phyloP scores from a whole-genome alignment of 1,140 invertebrate genomes.

The Cryptotermes secundus region DNA sequence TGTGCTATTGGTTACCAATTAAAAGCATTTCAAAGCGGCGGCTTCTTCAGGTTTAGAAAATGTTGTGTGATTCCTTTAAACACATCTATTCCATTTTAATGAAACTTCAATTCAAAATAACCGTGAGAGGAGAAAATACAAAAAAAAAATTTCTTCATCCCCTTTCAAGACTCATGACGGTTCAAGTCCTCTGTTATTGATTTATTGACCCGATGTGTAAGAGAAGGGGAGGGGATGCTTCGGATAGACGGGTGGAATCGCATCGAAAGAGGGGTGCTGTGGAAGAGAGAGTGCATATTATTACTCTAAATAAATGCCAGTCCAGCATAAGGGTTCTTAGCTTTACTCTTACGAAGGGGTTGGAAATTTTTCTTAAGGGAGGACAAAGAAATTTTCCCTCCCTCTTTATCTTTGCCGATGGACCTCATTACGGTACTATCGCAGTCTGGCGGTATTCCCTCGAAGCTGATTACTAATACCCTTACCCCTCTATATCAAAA shows the following conservation, averaged over 20 bases:
- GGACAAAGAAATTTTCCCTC: background rate
- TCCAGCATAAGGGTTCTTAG: background rate
- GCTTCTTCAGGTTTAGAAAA: background rate
- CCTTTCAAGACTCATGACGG: background rate
- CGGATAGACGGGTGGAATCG: background rate
- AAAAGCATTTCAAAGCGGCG: background rate
- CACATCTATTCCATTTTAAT: background rate
- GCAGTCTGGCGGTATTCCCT: background rate
- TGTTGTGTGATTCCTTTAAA: background rate
- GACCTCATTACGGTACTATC: background rate
- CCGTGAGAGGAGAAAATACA: background rate
- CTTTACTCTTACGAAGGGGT: background rate
- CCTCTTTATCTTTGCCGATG: background rate
- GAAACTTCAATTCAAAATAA: background rate
- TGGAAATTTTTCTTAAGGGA: background rate
- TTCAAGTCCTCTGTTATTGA: background rate
- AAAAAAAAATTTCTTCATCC: background rate
- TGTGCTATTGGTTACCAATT: background rate
- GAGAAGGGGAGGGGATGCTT: background rate
- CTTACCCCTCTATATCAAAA: background rate
- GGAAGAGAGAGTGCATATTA: background rate
- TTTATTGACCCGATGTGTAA: constrained; percentile 11
- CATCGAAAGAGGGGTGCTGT: background rate
- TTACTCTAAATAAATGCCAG: background rate
- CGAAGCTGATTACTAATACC: constrained; percentile 9